Conservation (phyloP, 2,113 vertebrate genomes). For the Tylochromis polylepis region DNA sequence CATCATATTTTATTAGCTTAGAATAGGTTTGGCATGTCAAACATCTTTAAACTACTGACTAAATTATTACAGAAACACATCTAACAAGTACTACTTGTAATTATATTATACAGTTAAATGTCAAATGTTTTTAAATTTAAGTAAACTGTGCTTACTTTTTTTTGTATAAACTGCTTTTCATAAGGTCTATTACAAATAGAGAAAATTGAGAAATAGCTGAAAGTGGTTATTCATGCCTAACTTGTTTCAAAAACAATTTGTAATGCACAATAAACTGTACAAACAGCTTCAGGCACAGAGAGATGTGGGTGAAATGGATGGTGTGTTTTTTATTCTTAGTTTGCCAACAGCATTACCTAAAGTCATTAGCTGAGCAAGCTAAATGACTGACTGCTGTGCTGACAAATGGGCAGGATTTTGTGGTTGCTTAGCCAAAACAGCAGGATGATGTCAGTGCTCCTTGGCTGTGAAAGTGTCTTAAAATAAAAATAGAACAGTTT, state of each 20-base stretch:
- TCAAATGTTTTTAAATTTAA: neutral
- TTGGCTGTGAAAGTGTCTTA: neutral
- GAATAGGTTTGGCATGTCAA: neutral
- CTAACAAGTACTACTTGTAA: neutral
- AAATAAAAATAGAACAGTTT: neutral
- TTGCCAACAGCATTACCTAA: slow-evolving; percentile 27
- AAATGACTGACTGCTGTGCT: neutral
- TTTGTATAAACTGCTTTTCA: neutral
- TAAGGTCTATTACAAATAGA: neutral
- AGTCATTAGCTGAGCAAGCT: slow-evolving; percentile 12
- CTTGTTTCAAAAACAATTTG: slow-evolving; percentile 1
- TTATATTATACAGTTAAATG: neutral
- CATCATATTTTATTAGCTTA: slow-evolving; percentile 21
- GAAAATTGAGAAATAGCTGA: neutral
- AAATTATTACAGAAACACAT: neutral
- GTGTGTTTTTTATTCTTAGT: neutral
- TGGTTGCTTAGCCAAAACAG: neutral
- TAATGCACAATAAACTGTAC: neutral
- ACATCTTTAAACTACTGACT: neutral
- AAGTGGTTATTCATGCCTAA: neutral
- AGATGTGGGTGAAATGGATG: neutral
- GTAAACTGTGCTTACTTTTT: neutral
- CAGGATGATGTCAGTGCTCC: slow-evolving; percentile 2
- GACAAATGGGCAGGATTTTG: slow-evolving; percentile 11
- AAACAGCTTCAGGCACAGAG: neutral